These are phyloP conservation scores for Zaprionus tsacasi DNA, from an alignment of 1,140 invertebrate genomes.

Conservation along the genomic window DNA sequence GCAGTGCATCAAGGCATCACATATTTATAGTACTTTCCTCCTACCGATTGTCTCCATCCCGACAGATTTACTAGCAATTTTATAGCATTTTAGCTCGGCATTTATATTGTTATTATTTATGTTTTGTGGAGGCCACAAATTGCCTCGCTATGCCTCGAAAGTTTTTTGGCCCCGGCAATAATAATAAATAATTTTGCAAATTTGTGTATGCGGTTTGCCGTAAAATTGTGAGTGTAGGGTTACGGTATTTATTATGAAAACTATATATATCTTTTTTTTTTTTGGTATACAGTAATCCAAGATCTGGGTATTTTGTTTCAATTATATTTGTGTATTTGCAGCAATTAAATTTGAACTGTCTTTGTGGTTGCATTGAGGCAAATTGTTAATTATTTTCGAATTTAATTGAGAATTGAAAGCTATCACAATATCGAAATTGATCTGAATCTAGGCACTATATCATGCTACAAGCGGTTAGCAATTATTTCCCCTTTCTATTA, in stretches of 20 bases:
- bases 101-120: slow-evolving; percentile 64
- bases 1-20: neutral
- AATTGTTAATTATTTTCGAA: slow-evolving; percentile 1
- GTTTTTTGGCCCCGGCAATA: slow-evolving; percentile 45
- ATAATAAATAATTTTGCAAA: slow-evolving; percentile 57
- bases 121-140: slow-evolving; percentile 19
- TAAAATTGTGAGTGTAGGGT: neutral
- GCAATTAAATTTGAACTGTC: slow-evolving; percentile 6
- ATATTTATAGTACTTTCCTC: neutral
- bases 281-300: neutral
- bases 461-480: neutral
- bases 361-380: neutral
- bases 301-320: neutral
- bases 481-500: slow-evolving; percentile 4
- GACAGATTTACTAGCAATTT: slow-evolving; percentile 29
- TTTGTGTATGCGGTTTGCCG: neutral
- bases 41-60: neutral
- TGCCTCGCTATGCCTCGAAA: neutral
- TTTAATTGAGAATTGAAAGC: slow-evolving; percentile 1
- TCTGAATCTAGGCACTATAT: neutral
- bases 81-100: slow-evolving; percentile 32
- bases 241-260: slow-evolving; percentile 14
- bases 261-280: slow-evolving; percentile 20
- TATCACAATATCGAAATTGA: neutral
- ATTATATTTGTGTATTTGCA: neutral